Base-by-base conservation (phyloP, 1,140 invertebrate genomes). In the Linepithema humile region DNA sequence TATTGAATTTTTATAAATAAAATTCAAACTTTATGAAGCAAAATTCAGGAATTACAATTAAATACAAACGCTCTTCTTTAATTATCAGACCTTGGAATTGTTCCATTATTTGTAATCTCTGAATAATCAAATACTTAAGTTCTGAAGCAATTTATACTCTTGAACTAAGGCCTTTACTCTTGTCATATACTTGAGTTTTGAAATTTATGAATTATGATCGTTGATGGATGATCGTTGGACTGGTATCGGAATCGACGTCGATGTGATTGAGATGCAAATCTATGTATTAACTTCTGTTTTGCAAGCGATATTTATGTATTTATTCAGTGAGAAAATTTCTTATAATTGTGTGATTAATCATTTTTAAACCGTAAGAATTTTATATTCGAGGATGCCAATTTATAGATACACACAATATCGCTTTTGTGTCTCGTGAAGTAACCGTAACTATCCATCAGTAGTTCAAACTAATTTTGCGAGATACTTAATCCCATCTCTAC, bases 121-220 rank as follows among this genome's bases (percentile, higher is more conserved):
- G 10, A 15, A 50, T 35, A 4, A 26, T 67, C 40, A 26, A 1
- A 26, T 45, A 26, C 9, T 64, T 64, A 20, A 43, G 20, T 23
- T 48, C n/a, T 75, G 6, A 60, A 74, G 32, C 55, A 10, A 45
- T 45, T 59, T n/a, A 38, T 6, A 60, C 17, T 48, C 73, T 64
- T 64, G 15, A 77, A 77, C 59, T 26, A 50, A 50, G 73, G 65
- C 29, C 40, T 77, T 65, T 65, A 40, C 15, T 32, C 35, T 32
- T 62, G 12, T 35, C 12, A 59, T 12, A 0, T 10, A 35, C 20
- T 50, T 38, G 43, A 77, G 32, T 65, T 20, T 50, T 50, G 20
- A 35, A 64, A 23, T 64, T 48, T 53, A 38, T 77, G 43, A 50
- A 38, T 65, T 20, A 55, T 7, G 10, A 53, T 10, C n/a, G n/a